Conservation (phyloP, 2,888 invertebrate genomes). For the Heterodera filipjevi region DNA sequence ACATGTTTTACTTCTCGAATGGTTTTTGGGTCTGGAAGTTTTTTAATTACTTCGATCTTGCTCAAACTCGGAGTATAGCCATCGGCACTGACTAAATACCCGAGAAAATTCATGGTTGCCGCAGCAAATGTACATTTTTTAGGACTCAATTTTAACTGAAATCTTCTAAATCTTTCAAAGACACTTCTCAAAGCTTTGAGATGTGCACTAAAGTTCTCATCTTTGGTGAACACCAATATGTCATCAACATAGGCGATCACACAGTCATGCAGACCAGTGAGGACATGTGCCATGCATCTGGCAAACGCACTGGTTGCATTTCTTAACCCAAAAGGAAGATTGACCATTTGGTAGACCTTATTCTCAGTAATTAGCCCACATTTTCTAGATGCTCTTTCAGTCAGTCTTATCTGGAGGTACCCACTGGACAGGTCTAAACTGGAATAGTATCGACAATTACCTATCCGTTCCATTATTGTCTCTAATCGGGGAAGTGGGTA, state of each 20-base stretch:
- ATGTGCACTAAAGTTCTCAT: constrained; percentile 2
- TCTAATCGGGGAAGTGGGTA: constrained; percentile 35
- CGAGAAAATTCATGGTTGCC: constrained; percentile 27
- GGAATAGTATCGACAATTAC: constrained; percentile 28
- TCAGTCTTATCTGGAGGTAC: constrained; percentile 27
- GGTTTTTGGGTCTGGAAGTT: too few species aligned
- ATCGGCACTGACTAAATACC: constrained; percentile 20
- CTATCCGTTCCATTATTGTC: constrained; percentile 29
- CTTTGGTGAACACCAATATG: constrained; percentile 18
- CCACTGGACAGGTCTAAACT: constrained; percentile 33
- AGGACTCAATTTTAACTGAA: constrained; percentile 20
- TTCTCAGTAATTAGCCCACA: constrained; percentile 36
- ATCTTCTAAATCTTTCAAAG: constrained; percentile 13
- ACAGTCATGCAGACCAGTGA: constrained; percentile 30
- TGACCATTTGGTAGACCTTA: constrained; percentile 33
- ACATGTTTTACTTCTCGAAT: too few species aligned
- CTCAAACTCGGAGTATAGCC: constrained; percentile 25
- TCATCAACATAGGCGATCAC: constrained; percentile 34
- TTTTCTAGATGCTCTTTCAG: constrained; percentile 26
- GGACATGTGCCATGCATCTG: constrained; percentile 29
- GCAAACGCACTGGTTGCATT: constrained; percentile 37
- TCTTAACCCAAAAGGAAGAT: constrained; percentile 37
- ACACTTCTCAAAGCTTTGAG: not conserved
- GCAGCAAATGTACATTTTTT: constrained; percentile 32
- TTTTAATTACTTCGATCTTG: constrained; percentile 28